A percentile compares a stretch with the other conserved stretches of the same genome.
These are phyloP conservation scores for Psylliodes chrysocephalus DNA, from an alignment of 2,888 invertebrate species.

Conservation along the genomic window DNA sequence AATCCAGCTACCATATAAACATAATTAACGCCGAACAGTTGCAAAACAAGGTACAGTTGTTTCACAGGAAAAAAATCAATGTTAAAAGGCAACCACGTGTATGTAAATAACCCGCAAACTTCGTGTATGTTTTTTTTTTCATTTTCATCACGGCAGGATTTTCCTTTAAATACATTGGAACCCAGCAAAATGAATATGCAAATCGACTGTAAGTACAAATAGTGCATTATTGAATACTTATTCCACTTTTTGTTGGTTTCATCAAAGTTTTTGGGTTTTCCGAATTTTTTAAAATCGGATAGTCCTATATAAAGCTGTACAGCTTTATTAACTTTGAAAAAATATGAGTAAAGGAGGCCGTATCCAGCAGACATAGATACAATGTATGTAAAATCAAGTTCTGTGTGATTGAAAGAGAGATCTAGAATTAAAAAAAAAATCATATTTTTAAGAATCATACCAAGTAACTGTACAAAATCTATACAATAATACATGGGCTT, in stretches of 20 bases:
- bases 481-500: no score
- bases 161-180: constrained; percentile 28
- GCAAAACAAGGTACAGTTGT: constrained; percentile 28
- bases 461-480: no score
- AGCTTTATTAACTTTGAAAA: constrained; percentile 17
- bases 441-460: no score
- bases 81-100: constrained; percentile 40
- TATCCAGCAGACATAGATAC: constrained; percentile 30
- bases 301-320: constrained; percentile 29
- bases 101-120: constrained; percentile 34
- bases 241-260: constrained; percentile 29
- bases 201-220: constrained; percentile 31
- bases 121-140: constrained; percentile 7
- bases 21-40: constrained; percentile 31
- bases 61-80: constrained; percentile 39
- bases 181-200: constrained; percentile 18
- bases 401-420: constrained; percentile 26
- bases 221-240: constrained; percentile 30
- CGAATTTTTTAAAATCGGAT: constrained; percentile 35
- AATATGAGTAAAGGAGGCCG: constrained; percentile 22
- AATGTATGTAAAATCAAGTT: constrained; percentile 31
- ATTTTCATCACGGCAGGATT: not conserved
- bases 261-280: constrained; percentile 37
- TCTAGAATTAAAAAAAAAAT: constrained; percentile 20
- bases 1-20: constrained; percentile 33